Conservation (phyloP, 2,888 invertebrate species). For the Sarcophaga caerulescens region DNA sequence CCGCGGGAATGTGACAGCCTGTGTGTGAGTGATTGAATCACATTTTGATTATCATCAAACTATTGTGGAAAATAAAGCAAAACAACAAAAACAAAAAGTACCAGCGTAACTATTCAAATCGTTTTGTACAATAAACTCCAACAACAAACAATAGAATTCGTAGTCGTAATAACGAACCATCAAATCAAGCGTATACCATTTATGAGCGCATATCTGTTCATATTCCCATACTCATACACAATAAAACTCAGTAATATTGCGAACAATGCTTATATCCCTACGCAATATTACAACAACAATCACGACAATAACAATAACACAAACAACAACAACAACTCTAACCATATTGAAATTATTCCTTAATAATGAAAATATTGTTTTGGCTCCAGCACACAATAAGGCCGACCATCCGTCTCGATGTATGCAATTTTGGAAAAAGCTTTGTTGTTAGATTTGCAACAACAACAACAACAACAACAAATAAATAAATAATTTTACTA, state of each 20-base stretch:
- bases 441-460: too few species aligned
- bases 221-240: conserved; percentile 20
- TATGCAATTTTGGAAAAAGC: too few species aligned
- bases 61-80: conserved; percentile 32
- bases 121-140: conserved; percentile 5
- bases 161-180: conserved; percentile 1
- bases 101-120: conserved; percentile 38
- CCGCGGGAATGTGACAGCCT: conserved; percentile 79
- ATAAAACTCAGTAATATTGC: too few species aligned
- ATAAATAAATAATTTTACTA: too few species aligned
- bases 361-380: conserved; percentile 3
- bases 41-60: conserved; percentile 32
- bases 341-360: conserved; percentile 19
- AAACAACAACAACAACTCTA: too few species aligned
- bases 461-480: too few species aligned
- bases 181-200: conserved; percentile 1
- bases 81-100: background rate
- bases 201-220: conserved; percentile 9
- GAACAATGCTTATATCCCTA: too few species aligned
- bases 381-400: too few species aligned
- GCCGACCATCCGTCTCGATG: too few species aligned
- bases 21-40: conserved; percentile 73
- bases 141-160: background rate
- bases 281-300: too few species aligned
- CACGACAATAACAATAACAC: too few species aligned